phyloP scores from a whole-genome alignment of 2,113 vertebrate genomes.

The Oreochromis tanganicae region DNA sequence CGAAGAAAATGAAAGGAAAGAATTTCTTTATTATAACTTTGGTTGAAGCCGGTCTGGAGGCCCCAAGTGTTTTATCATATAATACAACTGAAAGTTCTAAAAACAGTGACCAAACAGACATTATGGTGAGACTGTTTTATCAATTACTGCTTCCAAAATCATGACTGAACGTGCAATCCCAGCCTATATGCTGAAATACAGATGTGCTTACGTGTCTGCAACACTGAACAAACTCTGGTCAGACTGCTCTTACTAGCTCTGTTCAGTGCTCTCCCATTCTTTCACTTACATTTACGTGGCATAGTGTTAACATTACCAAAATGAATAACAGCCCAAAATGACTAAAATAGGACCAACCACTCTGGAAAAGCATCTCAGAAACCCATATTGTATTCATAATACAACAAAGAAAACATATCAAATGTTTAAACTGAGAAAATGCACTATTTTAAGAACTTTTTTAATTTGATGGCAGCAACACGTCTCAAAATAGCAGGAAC shows the following conservation, averaged over 20 bases:
- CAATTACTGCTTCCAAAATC: not conserved
- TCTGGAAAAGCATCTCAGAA: not conserved
- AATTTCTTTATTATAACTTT: not conserved
- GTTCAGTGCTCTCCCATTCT: not conserved
- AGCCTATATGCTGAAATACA: not conserved
- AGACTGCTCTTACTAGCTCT: not conserved
- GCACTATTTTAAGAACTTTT: not conserved
- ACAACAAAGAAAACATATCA: not conserved
- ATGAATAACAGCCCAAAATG: not conserved
- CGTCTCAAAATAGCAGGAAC: not conserved
- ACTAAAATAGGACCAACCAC: not conserved
- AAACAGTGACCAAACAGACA: not conserved
- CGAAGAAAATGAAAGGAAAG: not conserved
- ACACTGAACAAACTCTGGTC: not conserved
- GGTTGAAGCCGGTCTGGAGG: not conserved
- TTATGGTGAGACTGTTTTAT: not conserved
- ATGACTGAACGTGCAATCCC: not conserved
- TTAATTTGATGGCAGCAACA: not conserved
- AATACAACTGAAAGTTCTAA: not conserved
- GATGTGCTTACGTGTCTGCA: not conserved
- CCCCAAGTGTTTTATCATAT: not conserved
- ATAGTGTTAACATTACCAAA: not conserved
- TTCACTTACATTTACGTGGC: not conserved
- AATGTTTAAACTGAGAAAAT: not conserved
- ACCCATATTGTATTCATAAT: not conserved